Conservation (phyloP, 2,797 vertebrate species). For the Graptemys geographica region DNA sequence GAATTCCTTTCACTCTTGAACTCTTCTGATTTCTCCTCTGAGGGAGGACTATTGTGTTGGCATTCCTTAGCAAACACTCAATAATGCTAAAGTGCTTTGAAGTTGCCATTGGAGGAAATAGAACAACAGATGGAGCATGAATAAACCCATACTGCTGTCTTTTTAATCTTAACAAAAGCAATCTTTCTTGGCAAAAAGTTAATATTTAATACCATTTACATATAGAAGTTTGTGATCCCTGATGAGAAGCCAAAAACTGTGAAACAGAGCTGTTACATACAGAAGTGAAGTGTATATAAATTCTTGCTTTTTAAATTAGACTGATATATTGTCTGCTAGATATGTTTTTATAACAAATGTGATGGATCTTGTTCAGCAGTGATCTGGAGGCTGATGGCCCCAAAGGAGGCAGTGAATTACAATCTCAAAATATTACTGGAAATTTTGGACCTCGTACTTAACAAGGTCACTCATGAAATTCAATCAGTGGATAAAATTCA, state of each 20-base stretch:
- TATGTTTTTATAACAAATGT: not conserved
- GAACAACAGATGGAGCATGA: conserved; percentile 61
- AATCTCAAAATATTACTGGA: conserved; percentile 8
- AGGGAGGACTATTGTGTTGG: conserved; percentile 46
- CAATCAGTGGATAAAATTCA: not conserved
- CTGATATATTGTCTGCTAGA: not conserved
- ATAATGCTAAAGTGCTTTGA: conserved; percentile 64
- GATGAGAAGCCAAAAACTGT: conserved; percentile 7
- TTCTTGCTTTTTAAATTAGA: not conserved
- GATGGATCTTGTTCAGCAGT: conserved; percentile 41
- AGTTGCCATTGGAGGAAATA: conserved; percentile 69
- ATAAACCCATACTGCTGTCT: conserved; percentile 36
- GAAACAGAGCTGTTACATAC: not conserved
- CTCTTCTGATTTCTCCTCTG: conserved; percentile 39
- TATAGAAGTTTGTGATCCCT: conserved; percentile 41
- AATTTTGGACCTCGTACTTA: not conserved
- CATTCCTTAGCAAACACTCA: conserved; percentile 45
- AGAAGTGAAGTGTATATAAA: not conserved
- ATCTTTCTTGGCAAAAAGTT: conserved; percentile 60
- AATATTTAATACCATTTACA: conserved; percentile 74
- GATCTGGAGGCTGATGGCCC: not conserved
- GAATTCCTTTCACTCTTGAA: conserved; percentile 67
- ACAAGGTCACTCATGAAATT: not conserved
- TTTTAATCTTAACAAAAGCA: conserved; percentile 63
- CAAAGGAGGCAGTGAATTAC: conserved; percentile 7